These are phyloP conservation scores for Corvus cornix DNA, from an alignment of 2,113 vertebrate genomes.

Conservation along the genomic window DNA sequence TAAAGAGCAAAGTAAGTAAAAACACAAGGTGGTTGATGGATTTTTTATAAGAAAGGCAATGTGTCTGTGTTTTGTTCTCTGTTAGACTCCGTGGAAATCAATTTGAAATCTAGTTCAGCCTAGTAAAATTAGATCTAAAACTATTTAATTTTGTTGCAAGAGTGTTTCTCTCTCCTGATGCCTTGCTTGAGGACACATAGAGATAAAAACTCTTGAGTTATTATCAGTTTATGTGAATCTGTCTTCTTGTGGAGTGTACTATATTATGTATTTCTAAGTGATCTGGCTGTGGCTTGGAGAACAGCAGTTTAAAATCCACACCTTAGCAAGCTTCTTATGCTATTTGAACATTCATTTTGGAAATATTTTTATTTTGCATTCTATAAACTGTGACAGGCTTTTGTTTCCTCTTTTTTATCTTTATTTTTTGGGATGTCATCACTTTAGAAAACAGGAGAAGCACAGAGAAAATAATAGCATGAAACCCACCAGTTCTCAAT, in stretches of 20 bases:
- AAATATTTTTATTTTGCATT: slow-evolving; percentile 35
- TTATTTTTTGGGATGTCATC: background rate
- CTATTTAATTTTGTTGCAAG: slow-evolving; percentile 75
- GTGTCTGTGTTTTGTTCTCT: slow-evolving; percentile 43
- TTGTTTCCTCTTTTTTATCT: background rate
- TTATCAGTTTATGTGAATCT: slow-evolving; percentile 50
- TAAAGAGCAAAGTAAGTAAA: slow-evolving; percentile 66
- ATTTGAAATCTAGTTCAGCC: slow-evolving; percentile 71
- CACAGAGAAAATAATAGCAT: background rate
- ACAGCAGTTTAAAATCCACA: slow-evolving; percentile 25
- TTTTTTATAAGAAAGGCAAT: slow-evolving; percentile 65
- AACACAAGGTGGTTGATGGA: slow-evolving; percentile 32
- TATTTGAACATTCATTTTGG: background rate
- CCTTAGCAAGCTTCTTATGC: slow-evolving; percentile 4
- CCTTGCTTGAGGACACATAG: slow-evolving; percentile 61
- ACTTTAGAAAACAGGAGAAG: background rate
- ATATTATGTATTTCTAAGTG: slow-evolving; percentile 39
- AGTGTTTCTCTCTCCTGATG: slow-evolving; percentile 62
- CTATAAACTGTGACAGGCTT: background rate
- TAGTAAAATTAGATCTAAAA: slow-evolving; percentile 80
- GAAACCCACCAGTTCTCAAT: background rate
- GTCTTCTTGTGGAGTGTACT: slow-evolving; percentile 31
- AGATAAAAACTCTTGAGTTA: slow-evolving; percentile 70
- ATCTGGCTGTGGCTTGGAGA: slow-evolving; percentile 18
- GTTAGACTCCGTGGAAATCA: slow-evolving; percentile 74